Percentiles rank a stretch among this genome's conserved stretches.
phyloP scores from a whole-genome alignment of 2,797 vertebrate genomes.

The Salmo trutta region DNA sequence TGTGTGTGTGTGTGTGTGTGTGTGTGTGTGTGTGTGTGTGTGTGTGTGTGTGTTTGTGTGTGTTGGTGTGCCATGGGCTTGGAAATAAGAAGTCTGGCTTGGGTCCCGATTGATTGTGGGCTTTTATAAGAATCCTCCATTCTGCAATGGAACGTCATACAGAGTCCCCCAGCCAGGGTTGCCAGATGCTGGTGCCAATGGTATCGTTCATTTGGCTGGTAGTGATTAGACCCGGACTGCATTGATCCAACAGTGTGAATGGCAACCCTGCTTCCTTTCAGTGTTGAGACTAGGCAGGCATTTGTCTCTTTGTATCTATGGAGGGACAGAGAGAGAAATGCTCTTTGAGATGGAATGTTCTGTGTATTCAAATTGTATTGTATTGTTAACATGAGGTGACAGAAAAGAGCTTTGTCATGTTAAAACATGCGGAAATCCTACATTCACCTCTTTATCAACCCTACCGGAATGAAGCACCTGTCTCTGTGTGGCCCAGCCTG shows the following conservation, averaged over 20 bases:
- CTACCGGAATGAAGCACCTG: too few species aligned
- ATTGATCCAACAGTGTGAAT: constrained; percentile 33
- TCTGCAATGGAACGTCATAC: constrained; percentile 32
- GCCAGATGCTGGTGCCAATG: constrained; percentile 46
- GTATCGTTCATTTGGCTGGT: constrained; percentile 44
- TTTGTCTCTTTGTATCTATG: constrained; percentile 21
- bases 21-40: background rate
- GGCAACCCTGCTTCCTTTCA: constrained; percentile 41
- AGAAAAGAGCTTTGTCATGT: too few species aligned
- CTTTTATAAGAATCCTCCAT: constrained; percentile 49
- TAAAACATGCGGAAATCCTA: too few species aligned
- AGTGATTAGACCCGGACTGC: constrained; percentile 52
- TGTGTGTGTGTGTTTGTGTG: background rate
- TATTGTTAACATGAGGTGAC: too few species aligned
- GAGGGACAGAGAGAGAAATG: background rate
- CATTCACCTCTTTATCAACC: too few species aligned
- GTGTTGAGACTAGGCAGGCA: constrained; percentile 47
- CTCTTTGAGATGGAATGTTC: too few species aligned
- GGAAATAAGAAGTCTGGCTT: constrained; percentile 5
- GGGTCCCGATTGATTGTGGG: constrained; percentile 38
- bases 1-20: background rate
- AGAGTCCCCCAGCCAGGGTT: constrained; percentile 40
- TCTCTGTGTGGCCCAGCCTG: too few species aligned
- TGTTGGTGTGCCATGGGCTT: background rate
- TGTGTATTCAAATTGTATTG: too few species aligned